phyloP scores from a whole-genome alignment of 2,888 invertebrate species.

The Lasius platythorax region DNA sequence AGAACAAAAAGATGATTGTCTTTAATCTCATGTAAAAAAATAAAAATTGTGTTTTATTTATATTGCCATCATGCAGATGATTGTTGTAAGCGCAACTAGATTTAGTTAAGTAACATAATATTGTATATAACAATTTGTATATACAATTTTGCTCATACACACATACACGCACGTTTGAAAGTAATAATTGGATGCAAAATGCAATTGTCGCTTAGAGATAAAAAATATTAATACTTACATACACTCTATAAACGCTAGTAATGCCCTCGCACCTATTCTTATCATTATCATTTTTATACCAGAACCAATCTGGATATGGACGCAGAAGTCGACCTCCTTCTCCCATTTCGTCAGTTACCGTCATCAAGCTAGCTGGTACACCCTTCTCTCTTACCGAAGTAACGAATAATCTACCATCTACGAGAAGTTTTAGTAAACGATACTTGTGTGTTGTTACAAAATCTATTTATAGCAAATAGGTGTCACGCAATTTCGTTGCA shows the following conservation, averaged over 20 bases:
- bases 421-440: not conserved
- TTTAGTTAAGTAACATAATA: not conserved
- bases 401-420: slow-evolving; percentile 87
- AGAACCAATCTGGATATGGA: slow-evolving; percentile 53
- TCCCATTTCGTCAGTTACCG: slow-evolving; percentile 83
- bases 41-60: not conserved
- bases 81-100: not conserved
- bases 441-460: not conserved
- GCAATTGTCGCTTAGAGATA: not conserved
- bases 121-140: not conserved
- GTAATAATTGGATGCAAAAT: not conserved
- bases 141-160: not conserved
- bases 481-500: not conserved
- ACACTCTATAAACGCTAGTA: slow-evolving; percentile 21
- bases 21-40: slow-evolving; percentile 76
- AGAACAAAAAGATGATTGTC: slow-evolving; percentile 91
- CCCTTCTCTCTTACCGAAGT: slow-evolving; percentile 89
- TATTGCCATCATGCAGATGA: not conserved
- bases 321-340: slow-evolving; percentile 17
- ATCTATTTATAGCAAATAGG: not conserved
- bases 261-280: not conserved
- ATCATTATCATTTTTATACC: not conserved
- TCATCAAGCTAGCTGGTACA: slow-evolving; percentile 90
- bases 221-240: slow-evolving; percentile 22
- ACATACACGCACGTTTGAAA: not conserved